phyloP scores from a whole-genome alignment of 2,113 vertebrate species.

The Neopipo cinnamomea region DNA sequence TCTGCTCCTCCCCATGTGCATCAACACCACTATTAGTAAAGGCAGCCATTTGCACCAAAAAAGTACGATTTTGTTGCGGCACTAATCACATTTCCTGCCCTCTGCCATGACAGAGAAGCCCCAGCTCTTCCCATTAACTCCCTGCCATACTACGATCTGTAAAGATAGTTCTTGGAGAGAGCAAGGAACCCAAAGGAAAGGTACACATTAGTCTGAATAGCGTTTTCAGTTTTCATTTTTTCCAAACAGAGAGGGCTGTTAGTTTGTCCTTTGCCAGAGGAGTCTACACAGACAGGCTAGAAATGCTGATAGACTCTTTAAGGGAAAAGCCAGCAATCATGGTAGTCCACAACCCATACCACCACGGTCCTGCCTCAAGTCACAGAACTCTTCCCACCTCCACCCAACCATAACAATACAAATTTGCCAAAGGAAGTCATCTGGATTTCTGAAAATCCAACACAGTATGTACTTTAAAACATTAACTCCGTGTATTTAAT shows the following conservation, averaged over 20 bases:
- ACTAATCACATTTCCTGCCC: neutral
- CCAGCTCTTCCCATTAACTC: neutral
- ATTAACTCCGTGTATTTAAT: neutral
- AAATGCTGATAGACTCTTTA: neutral
- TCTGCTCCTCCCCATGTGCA: neutral
- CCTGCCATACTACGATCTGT: rapidly evolving
- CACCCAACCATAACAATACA: neutral
- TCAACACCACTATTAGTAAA: neutral
- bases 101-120: neutral
- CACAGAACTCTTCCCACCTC: neutral
- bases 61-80: neutral
- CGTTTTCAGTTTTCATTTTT: neutral
- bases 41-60: neutral
- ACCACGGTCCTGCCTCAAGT: rapidly evolving
- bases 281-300: neutral
- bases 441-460: neutral
- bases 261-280: neutral
- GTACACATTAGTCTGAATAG: neutral
- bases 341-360: neutral
- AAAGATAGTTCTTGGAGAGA: neutral
- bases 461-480: neutral
- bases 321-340: neutral
- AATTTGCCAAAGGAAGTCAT: neutral
- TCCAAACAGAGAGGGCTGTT: neutral
- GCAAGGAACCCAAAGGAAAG: neutral